These are phyloP conservation scores for Noctua janthina DNA, from an alignment of 2,888 invertebrate species.

Conservation along the genomic window DNA sequence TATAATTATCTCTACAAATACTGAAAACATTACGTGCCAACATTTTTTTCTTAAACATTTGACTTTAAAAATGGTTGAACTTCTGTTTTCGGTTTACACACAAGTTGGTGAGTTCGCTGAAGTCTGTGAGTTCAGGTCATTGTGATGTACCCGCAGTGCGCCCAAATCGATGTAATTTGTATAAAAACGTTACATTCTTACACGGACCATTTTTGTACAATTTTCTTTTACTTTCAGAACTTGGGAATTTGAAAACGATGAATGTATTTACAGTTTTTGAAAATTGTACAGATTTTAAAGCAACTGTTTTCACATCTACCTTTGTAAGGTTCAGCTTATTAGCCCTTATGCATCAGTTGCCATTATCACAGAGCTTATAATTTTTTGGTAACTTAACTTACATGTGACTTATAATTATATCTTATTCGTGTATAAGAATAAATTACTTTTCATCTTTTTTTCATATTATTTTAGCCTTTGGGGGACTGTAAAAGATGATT, in stretches of 20 bases:
- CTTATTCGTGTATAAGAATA: neutral
- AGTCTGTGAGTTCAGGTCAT: constrained; percentile 65
- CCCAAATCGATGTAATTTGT: constrained; percentile 69
- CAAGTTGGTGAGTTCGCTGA: constrained; percentile 53
- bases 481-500: too few relatives aligned
- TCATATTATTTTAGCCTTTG: neutral
- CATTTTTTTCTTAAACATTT: neutral
- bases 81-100: constrained; percentile 52
- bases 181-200: constrained; percentile 61
- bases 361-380: too few relatives aligned
- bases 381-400: too few relatives aligned
- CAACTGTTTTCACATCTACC: neutral
- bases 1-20: neutral
- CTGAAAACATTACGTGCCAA: neutral
- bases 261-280: neutral
- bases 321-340: neutral
- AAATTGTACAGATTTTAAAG: neutral
- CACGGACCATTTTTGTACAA: constrained; percentile 47
- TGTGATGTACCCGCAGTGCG: constrained; percentile 70
- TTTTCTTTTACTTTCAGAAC: constrained; percentile 38
- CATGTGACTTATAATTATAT: too few relatives aligned
- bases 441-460: neutral
- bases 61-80: constrained; percentile 19
- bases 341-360: neutral
- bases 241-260: constrained; percentile 11